Conservation (phyloP, 2,797 vertebrate species). For the Luscinia megarhynchos region DNA sequence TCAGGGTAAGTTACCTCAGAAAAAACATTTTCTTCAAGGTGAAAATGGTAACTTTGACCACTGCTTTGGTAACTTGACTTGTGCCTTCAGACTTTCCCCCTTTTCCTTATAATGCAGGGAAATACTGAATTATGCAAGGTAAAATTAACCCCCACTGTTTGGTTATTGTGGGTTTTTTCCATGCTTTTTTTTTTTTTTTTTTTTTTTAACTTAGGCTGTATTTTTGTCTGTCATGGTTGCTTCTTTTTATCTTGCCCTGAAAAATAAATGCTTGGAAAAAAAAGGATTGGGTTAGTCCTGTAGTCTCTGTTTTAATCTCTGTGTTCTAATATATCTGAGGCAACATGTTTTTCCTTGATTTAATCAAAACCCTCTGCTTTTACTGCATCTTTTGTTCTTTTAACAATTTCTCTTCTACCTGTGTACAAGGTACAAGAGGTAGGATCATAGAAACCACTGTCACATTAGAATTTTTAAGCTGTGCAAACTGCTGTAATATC, state of each 20-base stretch:
- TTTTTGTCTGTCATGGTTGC: not conserved
- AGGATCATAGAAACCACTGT: not conserved
- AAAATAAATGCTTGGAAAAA: not conserved
- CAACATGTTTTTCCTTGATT: not conserved
- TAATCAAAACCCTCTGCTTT: fast-evolving
- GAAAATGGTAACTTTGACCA: not conserved
- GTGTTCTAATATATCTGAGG: not conserved
- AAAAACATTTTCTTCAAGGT: not conserved
- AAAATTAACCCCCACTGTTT: not conserved
- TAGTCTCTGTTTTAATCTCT: not conserved
- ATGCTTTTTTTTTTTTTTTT: not conserved
- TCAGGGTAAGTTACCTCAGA: not conserved
- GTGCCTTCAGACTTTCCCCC: not conserved
- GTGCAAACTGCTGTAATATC: not conserved
- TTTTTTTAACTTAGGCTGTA: not conserved
- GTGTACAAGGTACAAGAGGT: not conserved
- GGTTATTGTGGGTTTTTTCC: fast-evolving
- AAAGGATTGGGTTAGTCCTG: not conserved
- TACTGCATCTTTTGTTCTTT: not conserved
- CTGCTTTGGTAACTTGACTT: not conserved
- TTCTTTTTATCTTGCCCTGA: not conserved
- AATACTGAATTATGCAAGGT: not conserved
- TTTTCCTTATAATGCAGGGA: not conserved
- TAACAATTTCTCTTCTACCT: not conserved
- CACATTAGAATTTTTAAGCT: not conserved